A percentile compares a stretch with the other conserved stretches of the same genome.
phyloP scores from a whole-genome alignment of 2,113 vertebrate species.

The Apistogramma diplotaenia region DNA sequence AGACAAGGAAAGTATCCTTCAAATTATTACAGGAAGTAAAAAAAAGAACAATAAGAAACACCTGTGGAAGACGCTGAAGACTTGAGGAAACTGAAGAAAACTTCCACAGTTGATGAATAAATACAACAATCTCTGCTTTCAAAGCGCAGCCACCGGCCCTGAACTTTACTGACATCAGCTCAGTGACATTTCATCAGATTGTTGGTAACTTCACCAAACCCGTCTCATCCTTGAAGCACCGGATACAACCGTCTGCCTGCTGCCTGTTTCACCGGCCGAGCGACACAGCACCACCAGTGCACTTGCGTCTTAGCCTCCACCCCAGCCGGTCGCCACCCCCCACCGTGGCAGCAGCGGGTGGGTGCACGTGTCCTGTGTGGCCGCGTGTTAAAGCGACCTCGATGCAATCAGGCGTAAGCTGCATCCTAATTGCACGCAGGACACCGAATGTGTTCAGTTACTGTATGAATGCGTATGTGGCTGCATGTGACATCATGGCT shows the following conservation, averaged over 20 bases:
- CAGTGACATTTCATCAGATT: not conserved
- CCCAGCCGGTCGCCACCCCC: not conserved
- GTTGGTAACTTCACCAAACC: no score
- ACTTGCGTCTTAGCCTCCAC: not conserved
- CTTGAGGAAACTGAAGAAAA: no score
- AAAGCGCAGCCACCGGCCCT: not conserved
- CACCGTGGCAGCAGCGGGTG: not conserved
- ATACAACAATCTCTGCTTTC: not conserved
- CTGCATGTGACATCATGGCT: slow-evolving; percentile 60
- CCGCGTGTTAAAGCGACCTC: slow-evolving; percentile 20
- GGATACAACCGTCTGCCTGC: not conserved
- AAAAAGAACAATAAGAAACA: not conserved
- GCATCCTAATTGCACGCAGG: slow-evolving; percentile 62
- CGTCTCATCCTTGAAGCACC: not conserved
- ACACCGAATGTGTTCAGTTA: not conserved
- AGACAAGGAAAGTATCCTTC: not conserved
- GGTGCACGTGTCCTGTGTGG: slow-evolving; percentile 34
- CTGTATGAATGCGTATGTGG: not conserved
- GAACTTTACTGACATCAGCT: not conserved
- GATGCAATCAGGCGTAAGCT: slow-evolving; percentile 59
- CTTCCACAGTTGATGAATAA: not conserved
- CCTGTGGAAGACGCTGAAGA: not conserved
- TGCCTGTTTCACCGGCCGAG: not conserved
- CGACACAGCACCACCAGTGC: slow-evolving; percentile 31
- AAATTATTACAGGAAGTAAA: not conserved